Base-by-base conservation (phyloP, 2,113 vertebrate species). In the Struthidea cinerea region DNA sequence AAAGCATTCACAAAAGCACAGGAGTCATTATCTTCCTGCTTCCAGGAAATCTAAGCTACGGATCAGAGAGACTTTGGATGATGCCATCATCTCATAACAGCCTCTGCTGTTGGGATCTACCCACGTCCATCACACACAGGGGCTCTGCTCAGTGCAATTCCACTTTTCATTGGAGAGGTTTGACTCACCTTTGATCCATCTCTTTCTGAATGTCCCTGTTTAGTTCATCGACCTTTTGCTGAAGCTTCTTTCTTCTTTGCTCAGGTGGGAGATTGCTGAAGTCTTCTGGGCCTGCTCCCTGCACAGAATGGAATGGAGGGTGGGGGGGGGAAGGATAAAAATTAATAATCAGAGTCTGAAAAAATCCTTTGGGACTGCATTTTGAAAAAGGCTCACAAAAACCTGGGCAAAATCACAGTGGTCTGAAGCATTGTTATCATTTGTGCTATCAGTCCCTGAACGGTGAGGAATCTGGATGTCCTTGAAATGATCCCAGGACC, bases 201-300 rank as follows among this genome's bases (percentile, higher is more conserved):
- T 99, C 99, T 93, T 99, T 99, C 83, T 99, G 99, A 77, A 99
- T 99, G 71, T 99, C 99, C 89, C 97, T 99, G 95, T 98, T 99
- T 18, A 99, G 96, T 13, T 99, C 99, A 49, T 99, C 99, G 0
- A 99, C 98, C 94, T 99, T 99, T 41, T 99, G 98, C 93, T 99
- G 99, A 35, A 99, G 98, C 92, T 99, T 99, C 97, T 99, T 99
- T 95, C 99, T 98, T 65, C 99, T 98, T 93, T 99, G 99, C 89
- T 99, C 99, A 3, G 99, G 99, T 4, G 99, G 99, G 64, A 99
- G 98, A 96, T 99, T 98, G 98, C 99, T 99, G 98, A 99, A 99
- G 93, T 99, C 99, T 91, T 99, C 99, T 0, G 99, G 99, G n/a
- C 98, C 98, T 5, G 99, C 98, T 39, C 99, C 99, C 99, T 99